Conservation (phyloP, 2,888 invertebrate species). For the Aspidapion aeneum region DNA sequence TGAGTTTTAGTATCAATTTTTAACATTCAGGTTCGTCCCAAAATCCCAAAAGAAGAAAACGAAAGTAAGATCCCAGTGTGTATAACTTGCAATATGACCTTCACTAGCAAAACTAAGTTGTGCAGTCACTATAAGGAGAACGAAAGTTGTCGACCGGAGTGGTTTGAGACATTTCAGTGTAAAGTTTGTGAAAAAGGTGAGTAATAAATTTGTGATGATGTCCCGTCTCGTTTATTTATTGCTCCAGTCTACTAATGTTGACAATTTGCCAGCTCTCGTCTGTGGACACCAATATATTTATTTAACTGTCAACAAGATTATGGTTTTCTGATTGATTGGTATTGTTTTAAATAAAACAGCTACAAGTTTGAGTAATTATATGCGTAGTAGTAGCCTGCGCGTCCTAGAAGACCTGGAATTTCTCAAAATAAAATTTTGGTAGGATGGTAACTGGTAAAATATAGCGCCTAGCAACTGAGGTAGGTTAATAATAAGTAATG, state of each 20-base stretch:
- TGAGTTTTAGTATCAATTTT: no score
- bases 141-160: slow-evolving; percentile 22
- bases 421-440: no score
- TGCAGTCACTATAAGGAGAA: slow-evolving; percentile 26
- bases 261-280: not conserved
- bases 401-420: no score
- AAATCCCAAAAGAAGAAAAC: slow-evolving; percentile 8
- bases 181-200: slow-evolving; percentile 28
- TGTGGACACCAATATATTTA: no score
- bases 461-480: no score
- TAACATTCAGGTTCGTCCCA: no score
- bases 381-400: no score
- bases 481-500: no score
- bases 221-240: not conserved
- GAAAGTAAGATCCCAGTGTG: slow-evolving; percentile 22
- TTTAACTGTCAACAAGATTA: no score
- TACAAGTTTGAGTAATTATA: no score
- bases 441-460: no score
- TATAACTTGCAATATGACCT: slow-evolving; percentile 20
- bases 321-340: not conserved
- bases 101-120: slow-evolving; percentile 25
- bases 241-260: slow-evolving; percentile 13
- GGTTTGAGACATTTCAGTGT: slow-evolving; percentile 28
- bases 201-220: not conserved
- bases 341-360: no score